Conservation (phyloP, 2,888 invertebrate genomes). For the Eustalomyia histrio region DNA sequence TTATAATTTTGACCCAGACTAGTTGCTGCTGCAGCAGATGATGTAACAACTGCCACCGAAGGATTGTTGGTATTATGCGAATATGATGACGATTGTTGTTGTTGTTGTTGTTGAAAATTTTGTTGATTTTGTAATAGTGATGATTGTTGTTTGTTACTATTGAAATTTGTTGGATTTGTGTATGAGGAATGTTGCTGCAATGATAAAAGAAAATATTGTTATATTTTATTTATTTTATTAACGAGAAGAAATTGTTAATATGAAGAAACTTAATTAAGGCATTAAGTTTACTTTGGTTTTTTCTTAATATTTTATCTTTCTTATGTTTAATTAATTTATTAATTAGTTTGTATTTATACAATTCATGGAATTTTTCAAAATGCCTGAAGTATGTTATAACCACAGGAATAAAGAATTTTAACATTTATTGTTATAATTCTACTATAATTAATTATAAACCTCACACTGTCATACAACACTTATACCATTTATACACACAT, state of each 20-base stretch:
- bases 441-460: neutral
- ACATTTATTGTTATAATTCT: neutral
- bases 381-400: too few relatives aligned
- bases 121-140: constrained; percentile 49
- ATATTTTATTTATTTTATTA: too few relatives aligned
- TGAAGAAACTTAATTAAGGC: too few relatives aligned
- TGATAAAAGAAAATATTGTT: neutral
- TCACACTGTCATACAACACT: neutral
- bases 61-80: constrained; percentile 42
- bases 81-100: constrained; percentile 48
- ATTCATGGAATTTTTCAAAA: constrained; percentile 25
- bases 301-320: too few relatives aligned
- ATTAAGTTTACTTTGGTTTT: too few relatives aligned
- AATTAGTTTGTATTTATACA: too few relatives aligned
- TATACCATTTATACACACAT: neutral
- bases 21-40: constrained; percentile 50
- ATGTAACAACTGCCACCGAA: constrained; percentile 37
- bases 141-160: constrained; percentile 44
- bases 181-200: constrained; percentile 53
- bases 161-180: constrained; percentile 50
- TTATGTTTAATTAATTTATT: too few relatives aligned
- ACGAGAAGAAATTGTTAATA: too few relatives aligned
- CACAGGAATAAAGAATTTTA: neutral
- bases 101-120: constrained; percentile 43
- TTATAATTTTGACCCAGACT: constrained; percentile 3